Evolutionary conservation across 2,888 invertebrate species (phyloP).

Genomic region (Myopa testacea): DNA sequence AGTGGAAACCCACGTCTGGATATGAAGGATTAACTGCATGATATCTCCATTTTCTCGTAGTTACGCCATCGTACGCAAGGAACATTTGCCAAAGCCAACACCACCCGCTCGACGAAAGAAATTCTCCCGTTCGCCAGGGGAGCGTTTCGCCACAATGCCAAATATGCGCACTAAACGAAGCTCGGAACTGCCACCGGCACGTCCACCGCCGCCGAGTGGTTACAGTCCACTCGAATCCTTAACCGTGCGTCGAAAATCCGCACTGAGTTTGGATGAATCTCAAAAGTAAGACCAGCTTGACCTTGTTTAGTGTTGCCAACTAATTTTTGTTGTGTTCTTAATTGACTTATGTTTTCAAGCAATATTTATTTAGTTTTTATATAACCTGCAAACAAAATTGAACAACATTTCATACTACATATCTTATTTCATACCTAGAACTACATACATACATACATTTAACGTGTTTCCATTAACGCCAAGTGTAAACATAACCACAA

Average conservation of each 20-base stretch:
- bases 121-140: slow-evolving; percentile 71
- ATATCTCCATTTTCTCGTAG: slow-evolving; percentile 67
- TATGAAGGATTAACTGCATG: slow-evolving; percentile 13
- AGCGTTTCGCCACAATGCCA: slow-evolving; percentile 79
- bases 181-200: slow-evolving; percentile 68
- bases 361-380: slow-evolving; percentile 35
- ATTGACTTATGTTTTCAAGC: slow-evolving; percentile 24
- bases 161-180: slow-evolving; percentile 66
- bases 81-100: slow-evolving; percentile 73
- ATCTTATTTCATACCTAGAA: slow-evolving; percentile 17
- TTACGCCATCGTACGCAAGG: slow-evolving; percentile 83
- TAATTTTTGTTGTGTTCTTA: slow-evolving; percentile 52
- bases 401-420: slow-evolving; percentile 5
- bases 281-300: slow-evolving; percentile 51
- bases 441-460: not conserved
- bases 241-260: slow-evolving; percentile 74
- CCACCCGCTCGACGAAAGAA: slow-evolving; percentile 73
- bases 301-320: slow-evolving; percentile 64
- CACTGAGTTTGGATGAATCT: slow-evolving; percentile 56
- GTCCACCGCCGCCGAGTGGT: slow-evolving; percentile 74
- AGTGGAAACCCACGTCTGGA: not conserved
- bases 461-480: slow-evolving; percentile 15
- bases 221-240: slow-evolving; percentile 71
- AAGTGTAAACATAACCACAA: slow-evolving; percentile 26
- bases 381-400: slow-evolving; percentile 25